A percentile compares a stretch with the other conserved stretches of the same genome.
Conservation (phyloP, 2,888 invertebrate species). For the Pseudococcus longispinus region DNA sequence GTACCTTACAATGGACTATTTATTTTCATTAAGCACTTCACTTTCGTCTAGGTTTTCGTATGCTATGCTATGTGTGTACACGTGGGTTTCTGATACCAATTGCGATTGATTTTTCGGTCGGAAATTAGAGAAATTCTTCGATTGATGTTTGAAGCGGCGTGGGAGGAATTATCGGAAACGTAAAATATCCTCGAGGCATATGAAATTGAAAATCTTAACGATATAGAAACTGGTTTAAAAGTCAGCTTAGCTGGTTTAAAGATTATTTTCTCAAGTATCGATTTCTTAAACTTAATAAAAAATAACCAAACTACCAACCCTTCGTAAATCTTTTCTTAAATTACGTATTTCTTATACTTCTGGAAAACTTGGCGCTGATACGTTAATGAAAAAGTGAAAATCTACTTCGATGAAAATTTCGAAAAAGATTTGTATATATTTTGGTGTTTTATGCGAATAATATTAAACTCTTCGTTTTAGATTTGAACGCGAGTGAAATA, state of each 20-base stretch:
- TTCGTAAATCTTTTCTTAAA: not conserved
- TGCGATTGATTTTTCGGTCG: not conserved
- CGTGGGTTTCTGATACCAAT: not conserved
- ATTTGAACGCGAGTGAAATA: conserved; percentile 16
- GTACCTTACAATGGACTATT: conserved; percentile 25
- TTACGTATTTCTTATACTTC: not conserved
- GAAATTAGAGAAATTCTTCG: too few species aligned
- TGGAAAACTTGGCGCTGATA: not conserved
- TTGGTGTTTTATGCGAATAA: not conserved
- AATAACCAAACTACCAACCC: too few species aligned
- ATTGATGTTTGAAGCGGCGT: too few species aligned
- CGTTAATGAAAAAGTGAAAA: not conserved
- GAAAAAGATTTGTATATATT: not conserved
- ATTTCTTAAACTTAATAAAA: too few species aligned
- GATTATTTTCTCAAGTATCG: too few species aligned
- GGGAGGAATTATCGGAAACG: too few species aligned
- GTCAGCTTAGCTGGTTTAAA: too few species aligned
- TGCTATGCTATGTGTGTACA: not conserved
- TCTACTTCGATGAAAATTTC: not conserved
- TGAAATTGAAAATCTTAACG: too few species aligned
- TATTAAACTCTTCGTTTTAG: conserved; percentile 24
- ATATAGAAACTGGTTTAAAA: too few species aligned
- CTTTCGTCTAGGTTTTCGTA: conserved; percentile 24
- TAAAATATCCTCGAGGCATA: too few species aligned
- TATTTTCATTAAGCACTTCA: conserved; percentile 38